phyloP scores from a whole-genome alignment of 1,140 invertebrate species.

The Maconellicoccus hirsutus region DNA sequence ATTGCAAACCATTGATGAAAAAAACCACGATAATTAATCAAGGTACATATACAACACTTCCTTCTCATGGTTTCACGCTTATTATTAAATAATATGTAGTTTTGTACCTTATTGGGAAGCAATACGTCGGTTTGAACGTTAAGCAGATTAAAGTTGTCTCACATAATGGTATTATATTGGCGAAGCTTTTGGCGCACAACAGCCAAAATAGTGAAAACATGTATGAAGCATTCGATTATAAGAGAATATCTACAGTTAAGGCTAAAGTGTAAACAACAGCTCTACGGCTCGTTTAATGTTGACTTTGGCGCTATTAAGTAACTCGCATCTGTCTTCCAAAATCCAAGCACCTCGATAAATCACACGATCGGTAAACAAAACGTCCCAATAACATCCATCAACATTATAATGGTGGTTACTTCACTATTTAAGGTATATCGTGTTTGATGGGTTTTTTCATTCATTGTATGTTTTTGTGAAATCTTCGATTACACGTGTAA shows the following conservation, averaged over 20 bases:
- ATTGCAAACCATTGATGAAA: too few species aligned
- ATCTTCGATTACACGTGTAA: slow-evolving; percentile 14
- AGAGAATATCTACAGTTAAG: slow-evolving; percentile 4
- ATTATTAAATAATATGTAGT: not conserved
- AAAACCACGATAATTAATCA: too few species aligned
- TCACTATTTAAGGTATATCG: not conserved
- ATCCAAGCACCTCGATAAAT: slow-evolving; percentile 22
- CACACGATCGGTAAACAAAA: slow-evolving; percentile 20
- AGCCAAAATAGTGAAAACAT: slow-evolving; percentile 5
- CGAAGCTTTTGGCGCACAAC: not conserved
- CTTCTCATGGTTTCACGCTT: too few species aligned
- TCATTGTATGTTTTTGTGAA: not conserved
- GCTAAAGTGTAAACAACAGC: slow-evolving; percentile 20
- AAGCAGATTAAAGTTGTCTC: slow-evolving; percentile 6
- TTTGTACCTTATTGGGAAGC: not conserved
- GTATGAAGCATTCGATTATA: slow-evolving; percentile 16
- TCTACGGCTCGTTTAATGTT: slow-evolving; percentile 17
- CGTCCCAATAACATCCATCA: slow-evolving; percentile 6
- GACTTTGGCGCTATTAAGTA: slow-evolving; percentile 20
- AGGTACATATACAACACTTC: too few species aligned
- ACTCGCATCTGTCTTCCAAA: slow-evolving; percentile 18
- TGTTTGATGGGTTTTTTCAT: not conserved
- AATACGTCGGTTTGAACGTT: not conserved
- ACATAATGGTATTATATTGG: slow-evolving; percentile 16
- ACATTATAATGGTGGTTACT: slow-evolving; percentile 16